Evolutionary conservation across 2,888 invertebrate genomes (phyloP).

Genomic region (Melanargia galathea): DNA sequence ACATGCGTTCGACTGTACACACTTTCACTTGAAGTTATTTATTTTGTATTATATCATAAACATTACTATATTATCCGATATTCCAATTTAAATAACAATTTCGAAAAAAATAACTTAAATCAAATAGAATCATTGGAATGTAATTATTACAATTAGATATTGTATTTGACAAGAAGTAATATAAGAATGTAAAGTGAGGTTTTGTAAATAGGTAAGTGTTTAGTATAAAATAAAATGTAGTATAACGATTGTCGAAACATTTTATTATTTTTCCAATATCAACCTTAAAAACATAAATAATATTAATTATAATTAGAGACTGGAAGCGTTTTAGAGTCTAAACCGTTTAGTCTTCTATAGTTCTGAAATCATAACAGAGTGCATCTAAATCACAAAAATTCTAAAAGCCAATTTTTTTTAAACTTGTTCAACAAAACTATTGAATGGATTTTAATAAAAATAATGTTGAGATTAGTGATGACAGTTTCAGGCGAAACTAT

Average conservation of each 20-base stretch:
- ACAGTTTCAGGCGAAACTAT: too few relatives aligned
- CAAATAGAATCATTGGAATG: conserved; percentile 45
- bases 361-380: conserved; percentile 51
- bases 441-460: too few relatives aligned
- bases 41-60: conserved; percentile 65
- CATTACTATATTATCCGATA: conserved; percentile 39
- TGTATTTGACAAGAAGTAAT: conserved; percentile 44
- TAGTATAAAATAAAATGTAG: conserved; percentile 75
- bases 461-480: too few relatives aligned
- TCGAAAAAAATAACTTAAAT: conserved; percentile 33
- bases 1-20: conserved; percentile 49
- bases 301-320: conserved; percentile 33
- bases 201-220: conserved; percentile 74
- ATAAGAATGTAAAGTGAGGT: conserved; percentile 52
- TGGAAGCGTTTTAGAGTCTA: conserved; percentile 48
- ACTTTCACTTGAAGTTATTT: conserved; percentile 64
- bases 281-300: background rate
- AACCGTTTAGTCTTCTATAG: conserved; percentile 51
- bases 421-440: too few relatives aligned
- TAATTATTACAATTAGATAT: conserved; percentile 44
- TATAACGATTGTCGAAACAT: conserved; percentile 72
- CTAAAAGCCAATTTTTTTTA: too few relatives aligned
- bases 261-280: conserved; percentile 53
- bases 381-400: background rate
- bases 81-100: conserved; percentile 40